phyloP scores from a whole-genome alignment of 1,140 invertebrate genomes.

The Aethina tumida region DNA sequence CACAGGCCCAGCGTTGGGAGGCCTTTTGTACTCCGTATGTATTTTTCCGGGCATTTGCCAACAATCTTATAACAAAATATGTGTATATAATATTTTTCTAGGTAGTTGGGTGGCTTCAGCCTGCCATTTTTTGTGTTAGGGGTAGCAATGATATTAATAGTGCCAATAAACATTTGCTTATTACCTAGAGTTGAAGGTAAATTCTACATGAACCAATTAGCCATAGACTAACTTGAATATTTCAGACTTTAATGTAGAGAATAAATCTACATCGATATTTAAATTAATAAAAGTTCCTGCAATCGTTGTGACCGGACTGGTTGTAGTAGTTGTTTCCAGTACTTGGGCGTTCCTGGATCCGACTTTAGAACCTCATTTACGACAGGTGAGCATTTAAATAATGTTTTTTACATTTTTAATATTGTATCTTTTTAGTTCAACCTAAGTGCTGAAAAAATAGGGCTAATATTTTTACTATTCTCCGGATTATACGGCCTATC shows the following conservation, averaged over 20 bases:
- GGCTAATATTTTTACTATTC: constrained; percentile 62
- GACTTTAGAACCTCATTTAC: constrained; percentile 63
- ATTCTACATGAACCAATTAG: background rate
- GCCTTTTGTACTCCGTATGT: constrained; percentile 62
- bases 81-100: constrained; percentile 36
- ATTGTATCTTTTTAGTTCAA: constrained; percentile 42
- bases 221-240: background rate
- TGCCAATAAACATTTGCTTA: constrained; percentile 53
- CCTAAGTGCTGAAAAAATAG: constrained; percentile 56
- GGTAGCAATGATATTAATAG: constrained; percentile 49
- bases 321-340: constrained; percentile 57
- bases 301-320: constrained; percentile 55
- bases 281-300: constrained; percentile 55
- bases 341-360: constrained; percentile 70
- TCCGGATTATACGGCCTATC: constrained; percentile 63
- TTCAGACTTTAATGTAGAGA: constrained; percentile 8
- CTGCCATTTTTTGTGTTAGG: constrained; percentile 65
- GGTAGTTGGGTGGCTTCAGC: constrained; percentile 63
- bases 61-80: constrained; percentile 4
- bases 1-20: constrained; percentile 65
- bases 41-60: background rate
- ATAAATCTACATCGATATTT: constrained; percentile 32
- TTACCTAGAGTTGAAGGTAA: constrained; percentile 49
- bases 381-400: constrained; percentile 41
- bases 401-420: constrained; percentile 4